These are phyloP conservation scores for Pomacea canaliculata DNA, from an alignment of 2,888 invertebrate genomes.

Conservation along the genomic window DNA sequence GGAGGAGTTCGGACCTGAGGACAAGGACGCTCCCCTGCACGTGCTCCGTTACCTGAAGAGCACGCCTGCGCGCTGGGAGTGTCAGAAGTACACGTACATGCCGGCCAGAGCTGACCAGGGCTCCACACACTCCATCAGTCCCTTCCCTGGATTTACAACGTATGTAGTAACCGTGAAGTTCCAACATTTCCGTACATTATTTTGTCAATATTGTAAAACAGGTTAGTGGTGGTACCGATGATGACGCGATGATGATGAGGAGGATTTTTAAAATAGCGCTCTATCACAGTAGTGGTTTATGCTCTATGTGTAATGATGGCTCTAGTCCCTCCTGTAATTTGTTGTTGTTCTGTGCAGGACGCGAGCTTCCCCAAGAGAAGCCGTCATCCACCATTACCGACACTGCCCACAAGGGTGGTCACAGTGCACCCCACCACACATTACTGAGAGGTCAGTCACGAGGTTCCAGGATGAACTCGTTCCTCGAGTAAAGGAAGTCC, in stretches of 20 bases:
- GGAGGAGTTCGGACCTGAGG: constrained; percentile 10
- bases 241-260: no score
- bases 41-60: constrained; percentile 13
- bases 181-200: no score
- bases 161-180: no score
- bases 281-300: no score
- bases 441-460: not conserved
- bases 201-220: no score
- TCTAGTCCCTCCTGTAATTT: no score
- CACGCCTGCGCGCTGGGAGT: not conserved
- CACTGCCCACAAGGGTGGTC: not conserved
- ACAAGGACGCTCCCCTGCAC: constrained; percentile 5
- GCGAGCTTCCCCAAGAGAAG: not conserved
- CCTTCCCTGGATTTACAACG: no score
- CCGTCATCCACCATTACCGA: constrained; percentile 1
- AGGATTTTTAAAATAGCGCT: no score
- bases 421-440: not conserved
- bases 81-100: not conserved
- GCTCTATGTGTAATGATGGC: no score
- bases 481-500: not conserved
- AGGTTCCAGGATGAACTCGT: not conserved
- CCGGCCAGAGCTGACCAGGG: not conserved
- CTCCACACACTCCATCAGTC: not conserved
- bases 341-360: not conserved
- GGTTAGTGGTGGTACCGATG: no score